Base-by-base conservation (phyloP, 2,113 vertebrate species). In the Microtus pennsylvanicus region DNA sequence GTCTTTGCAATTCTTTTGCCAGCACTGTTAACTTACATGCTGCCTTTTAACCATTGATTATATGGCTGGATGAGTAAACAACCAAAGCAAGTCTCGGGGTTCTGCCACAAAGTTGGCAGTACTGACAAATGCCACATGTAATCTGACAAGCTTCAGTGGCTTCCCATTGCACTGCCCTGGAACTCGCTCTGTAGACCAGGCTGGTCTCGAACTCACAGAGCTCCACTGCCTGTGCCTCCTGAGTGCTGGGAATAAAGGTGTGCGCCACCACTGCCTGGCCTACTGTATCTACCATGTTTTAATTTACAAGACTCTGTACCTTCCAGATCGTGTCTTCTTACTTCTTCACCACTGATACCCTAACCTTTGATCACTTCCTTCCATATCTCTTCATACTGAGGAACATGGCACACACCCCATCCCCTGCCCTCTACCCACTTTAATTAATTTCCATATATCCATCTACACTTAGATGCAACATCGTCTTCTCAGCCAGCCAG, bases 391-490 rank as follows among this genome's bases (percentile, higher is more conserved):
- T 95, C 55, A 70, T 86, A 35, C 14, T 58, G 28, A 76, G 24
- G 38, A 70, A 47, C 33, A 35, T 87, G 77, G 45, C 74, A 69
- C 14, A 58, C 21, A 52, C 35, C 33, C 67, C 82, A 10, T 69
- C 26, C 47, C 89, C 35, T 80, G 63, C 69, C 22, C 8, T 9
- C 28, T 22, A 16, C 28, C 42, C 55, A 91, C 45, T n/a, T 67
- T 81, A 83, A 95, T 28, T 77, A 58, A 50, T 19, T 82, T 94
- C 35, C 69, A 87, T 35, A 50, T 35, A 76, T 89, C 70, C 61
- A 94, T 92, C 78, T 16, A 55, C 70, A 94, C 75, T 88, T 42
- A 89, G 58, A 72, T 38, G 61, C 85, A 92, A 95, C 88, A 35
- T 61, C 0, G 4, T 81, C 92, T 94, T 86, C 72, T 90, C 33